Base-by-base conservation (phyloP, 2,113 vertebrate species). In the Morone saxatilis region DNA sequence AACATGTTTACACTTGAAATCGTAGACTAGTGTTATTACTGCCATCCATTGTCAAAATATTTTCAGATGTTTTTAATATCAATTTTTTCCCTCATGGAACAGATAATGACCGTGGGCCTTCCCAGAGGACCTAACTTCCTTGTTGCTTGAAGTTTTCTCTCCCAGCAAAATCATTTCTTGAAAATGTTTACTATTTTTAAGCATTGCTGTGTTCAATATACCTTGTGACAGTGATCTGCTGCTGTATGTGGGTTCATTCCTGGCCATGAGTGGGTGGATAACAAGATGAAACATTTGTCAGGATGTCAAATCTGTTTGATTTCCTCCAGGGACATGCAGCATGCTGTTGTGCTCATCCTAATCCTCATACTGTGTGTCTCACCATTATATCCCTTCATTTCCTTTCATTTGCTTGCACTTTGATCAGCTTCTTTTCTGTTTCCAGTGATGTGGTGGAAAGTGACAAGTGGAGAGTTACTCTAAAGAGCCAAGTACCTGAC, bases 351-450 rank as follows among this genome's bases (percentile, higher is more conserved):
- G 51, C 43, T 73, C 40, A 9, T 62, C 43, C 9, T 50, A 38
- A 38, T 60, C 36, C 22, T 38, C 31, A 10, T 0, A 17, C 43
- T 5, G 7, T 3, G 69, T 54, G 16, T 53, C 47, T 59, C 13
- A 51, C 7, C 22, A 10, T 25, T 60, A 0, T 19, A 38, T 56
- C 38, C 7, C 59, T 8, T 57, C 25, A 47, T 50, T 59, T 31
- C 57, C 25, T 66, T 22, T 56, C 11, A 71, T 67, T 43, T 74
- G 5, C 43, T 16, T 43, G 16, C 0, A 1, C 56, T 62, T 48
- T 69, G 62, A 61, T 81, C 63, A 61, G 63, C 41, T 50, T 48
- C 40, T 3, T 65, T 4, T 47, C 57, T 45, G 4, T 36, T 56
- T 78, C 1, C 19, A 38, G 2, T 25, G 65, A 59, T 38, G 63